Evolutionary conservation across 2,113 vertebrate species (phyloP).

Genomic region (Gobiocypris rarus): DNA sequence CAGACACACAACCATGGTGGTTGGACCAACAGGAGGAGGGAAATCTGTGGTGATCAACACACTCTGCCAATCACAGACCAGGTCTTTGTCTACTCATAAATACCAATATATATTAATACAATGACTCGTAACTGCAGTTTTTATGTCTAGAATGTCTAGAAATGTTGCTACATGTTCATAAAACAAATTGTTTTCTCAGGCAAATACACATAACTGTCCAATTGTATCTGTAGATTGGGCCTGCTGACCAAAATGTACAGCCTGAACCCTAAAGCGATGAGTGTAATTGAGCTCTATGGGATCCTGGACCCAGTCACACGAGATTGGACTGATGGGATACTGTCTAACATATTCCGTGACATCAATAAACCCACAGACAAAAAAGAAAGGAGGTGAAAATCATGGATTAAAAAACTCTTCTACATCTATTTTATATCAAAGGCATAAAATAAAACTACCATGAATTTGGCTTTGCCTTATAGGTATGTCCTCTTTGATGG

Average conservation of each 20-base stretch:
- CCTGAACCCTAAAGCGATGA: conserved; percentile 95
- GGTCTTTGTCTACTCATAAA: conserved; percentile 72
- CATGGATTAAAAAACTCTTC: background rate
- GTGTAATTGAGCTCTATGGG: conserved; percentile 93
- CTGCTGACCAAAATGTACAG: conserved; percentile 86
- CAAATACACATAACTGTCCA: background rate
- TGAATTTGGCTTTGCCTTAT: conserved; percentile 2
- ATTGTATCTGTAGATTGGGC: conserved; percentile 78
- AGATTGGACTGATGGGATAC: conserved; percentile 95
- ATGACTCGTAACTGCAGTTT: too few relatives aligned
- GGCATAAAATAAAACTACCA: background rate
- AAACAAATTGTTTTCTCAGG: background rate
- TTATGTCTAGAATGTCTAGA: background rate
- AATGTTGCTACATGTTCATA: background rate
- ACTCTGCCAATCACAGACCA: conserved; percentile 92
- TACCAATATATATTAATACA: background rate
- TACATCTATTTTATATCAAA: background rate
- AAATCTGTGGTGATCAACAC: conserved; percentile 94
- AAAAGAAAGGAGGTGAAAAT: conserved; percentile 86
- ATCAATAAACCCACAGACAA: conserved; percentile 93
- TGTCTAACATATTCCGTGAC: conserved; percentile 95
- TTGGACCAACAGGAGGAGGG: conserved; percentile 95
- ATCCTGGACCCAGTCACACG: conserved; percentile 89
- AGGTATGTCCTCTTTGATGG: conserved; percentile 98
- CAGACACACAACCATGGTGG: conserved; percentile 95